These are phyloP conservation scores for Cryptoblepharus egeriae DNA, from an alignment of 2,797 vertebrate genomes.

Conservation along the genomic window DNA sequence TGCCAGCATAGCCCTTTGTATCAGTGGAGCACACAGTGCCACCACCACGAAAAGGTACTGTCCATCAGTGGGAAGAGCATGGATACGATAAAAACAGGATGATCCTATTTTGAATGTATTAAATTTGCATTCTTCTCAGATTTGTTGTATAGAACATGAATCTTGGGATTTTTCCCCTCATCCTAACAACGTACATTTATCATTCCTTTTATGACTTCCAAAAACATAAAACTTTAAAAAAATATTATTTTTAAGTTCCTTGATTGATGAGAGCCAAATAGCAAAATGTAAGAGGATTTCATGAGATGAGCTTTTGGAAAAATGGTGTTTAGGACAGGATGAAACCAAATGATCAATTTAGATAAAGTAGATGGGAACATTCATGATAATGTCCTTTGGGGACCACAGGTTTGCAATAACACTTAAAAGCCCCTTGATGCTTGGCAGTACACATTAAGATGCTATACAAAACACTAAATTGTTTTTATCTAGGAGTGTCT, in stretches of 20 bases:
- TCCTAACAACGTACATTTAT: neutral
- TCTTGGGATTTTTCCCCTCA: too few species aligned
- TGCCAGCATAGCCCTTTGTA: too few species aligned
- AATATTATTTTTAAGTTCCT: neutral
- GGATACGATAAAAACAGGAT: too few species aligned
- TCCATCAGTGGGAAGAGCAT: too few species aligned
- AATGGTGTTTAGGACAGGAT: neutral
- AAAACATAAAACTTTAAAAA: neutral
- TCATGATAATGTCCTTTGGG: neutral
- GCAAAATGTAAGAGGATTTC: conserved; percentile 16
- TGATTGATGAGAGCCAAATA: neutral
- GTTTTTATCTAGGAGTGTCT: neutral
- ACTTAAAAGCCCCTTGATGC: neutral
- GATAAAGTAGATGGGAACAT: neutral
- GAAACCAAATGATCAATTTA: neutral
- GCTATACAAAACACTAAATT: neutral
- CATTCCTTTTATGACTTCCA: neutral
- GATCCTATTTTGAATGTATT: too few species aligned
- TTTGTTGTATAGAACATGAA: neutral
- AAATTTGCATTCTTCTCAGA: too few species aligned
- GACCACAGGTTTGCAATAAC: neutral
- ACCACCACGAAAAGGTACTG: too few species aligned
- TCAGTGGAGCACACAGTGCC: too few species aligned
- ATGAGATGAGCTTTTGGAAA: neutral
- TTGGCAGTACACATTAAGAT: neutral